Evolutionary conservation across 2,888 invertebrate genomes (phyloP).

Genomic region (Schizaphis graminum): DNA sequence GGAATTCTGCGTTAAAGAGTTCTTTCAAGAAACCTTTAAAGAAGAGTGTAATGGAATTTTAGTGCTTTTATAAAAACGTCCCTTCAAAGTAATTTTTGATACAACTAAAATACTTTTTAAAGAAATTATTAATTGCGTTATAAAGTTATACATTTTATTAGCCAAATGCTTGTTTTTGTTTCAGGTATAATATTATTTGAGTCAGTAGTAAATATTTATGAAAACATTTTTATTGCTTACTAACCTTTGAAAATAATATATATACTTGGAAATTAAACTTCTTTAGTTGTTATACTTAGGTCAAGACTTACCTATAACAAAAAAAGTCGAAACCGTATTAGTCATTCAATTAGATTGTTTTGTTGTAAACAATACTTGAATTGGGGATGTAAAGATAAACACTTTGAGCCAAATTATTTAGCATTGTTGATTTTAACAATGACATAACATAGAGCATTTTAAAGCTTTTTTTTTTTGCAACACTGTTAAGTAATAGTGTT

Average conservation of each 20-base stretch:
- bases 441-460: not conserved
- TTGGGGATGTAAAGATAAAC: not conserved
- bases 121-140: constrained; percentile 26
- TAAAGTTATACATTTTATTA: not conserved
- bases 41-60: not conserved
- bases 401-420: not conserved
- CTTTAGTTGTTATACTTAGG: not conserved
- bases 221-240: not conserved
- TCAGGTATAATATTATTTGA: not conserved
- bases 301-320: not conserved
- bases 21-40: constrained; percentile 21
- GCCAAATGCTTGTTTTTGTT: constrained; percentile 8
- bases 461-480: constrained; percentile 2
- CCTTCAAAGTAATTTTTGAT: not conserved
- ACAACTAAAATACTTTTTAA: constrained; percentile 1
- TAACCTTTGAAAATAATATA: not conserved
- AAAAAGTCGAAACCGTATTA: not conserved
- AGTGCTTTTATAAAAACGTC: not conserved
- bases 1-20: not conserved
- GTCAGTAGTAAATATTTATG: not conserved
- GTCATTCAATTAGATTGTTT: not conserved
- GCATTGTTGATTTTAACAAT: not conserved
- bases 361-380: not conserved
- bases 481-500: not conserved
- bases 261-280: not conserved